Base-by-base conservation (phyloP, 2,797 vertebrate species). In the Sphenopsis melanotis region DNA sequence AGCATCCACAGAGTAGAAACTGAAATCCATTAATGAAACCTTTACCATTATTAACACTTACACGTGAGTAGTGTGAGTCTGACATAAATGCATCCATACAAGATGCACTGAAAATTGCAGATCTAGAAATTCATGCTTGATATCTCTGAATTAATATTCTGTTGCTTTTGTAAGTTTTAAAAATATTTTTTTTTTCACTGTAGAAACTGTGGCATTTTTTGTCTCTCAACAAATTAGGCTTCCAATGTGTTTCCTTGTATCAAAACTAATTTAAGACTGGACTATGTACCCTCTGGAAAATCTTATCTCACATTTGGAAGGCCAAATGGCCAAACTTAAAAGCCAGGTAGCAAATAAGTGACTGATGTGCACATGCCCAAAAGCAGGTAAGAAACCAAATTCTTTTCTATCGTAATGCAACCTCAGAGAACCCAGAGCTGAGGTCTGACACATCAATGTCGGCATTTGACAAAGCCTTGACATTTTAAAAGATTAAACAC, bases 391-490 rank as follows among this genome's bases (percentile, higher is more conserved):
- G 23, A 61, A 84, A 29, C 6, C 26, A 56, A 50, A 68, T 53
- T 64, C 0, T 61, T 24, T 71, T 29, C 30, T 34, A 16, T 29
- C 10, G 4, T 11, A 52, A 82, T 7, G 13, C 27, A 74, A 8
- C n/a, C 10, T 15, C 61, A 78, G 50, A 34, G 17, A 68, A 39
- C 23, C 8, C 18, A 64, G 19, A 32, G 52, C 19, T 32, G 30
- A 68, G 14, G 11, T 49, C 8, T 49, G 57, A 56, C 0, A 0
- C 12, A 32, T 8, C 34, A 13, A 15, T 8, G 20, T 39, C 27
- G 30, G 3, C 26, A 23, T 77, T 57, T 86, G 16, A 59, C 15
- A 66, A 69, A 47, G 11, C 65, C 65, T 83, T 91, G 72, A 37
- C 55, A 86, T 83, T 76, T 82, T 17, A 59, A 47, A 72, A 5